Base-by-base conservation (phyloP, 2,888 invertebrate species). In the Diloba caeruleocephala region DNA sequence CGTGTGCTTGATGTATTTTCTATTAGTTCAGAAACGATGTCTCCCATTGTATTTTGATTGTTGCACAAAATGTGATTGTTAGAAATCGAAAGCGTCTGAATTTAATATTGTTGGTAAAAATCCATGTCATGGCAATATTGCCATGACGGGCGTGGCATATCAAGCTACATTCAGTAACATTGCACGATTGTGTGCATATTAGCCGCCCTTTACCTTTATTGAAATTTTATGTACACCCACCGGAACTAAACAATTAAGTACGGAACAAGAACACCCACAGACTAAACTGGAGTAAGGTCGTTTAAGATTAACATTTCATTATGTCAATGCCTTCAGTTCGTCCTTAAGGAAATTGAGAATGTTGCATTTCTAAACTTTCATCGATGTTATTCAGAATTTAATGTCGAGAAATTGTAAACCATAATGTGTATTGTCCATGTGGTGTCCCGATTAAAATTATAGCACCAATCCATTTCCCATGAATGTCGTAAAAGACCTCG, bases 281-380 rank as follows among this genome's bases (percentile, higher is more conserved):
- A 73, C 74, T 78, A 74, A 85, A 84, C 79, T 85, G 74, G 88
- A 79, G 81, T 88, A 86, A 88, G 89, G 89, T 77, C 85, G 79
- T 62, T 68, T 63, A 62, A 39, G 70, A 85, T 88, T 83, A 82
- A 71, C 83, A 88, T 84, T 78, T 76, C 76, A 81, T 82, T 84
- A 75, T 38, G 41, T 49, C 58, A 61, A 67, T 67, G 67, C 36
- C 58, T 60, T 53, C n/a, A 12, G 29, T 44, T 48, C 63, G 73
- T 73, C 71, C 63, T 70, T 63, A 59, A 55, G 42, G 57, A 53
- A 50, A 64, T 42, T 26, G 38, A 54, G 37, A 59, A 62, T 39
- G 36, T 44, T 48, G n/a, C 19, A 14, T 36, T 36, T 37, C 26
- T 38, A 38, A 21, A 5, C 21, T 7, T 7, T 21, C 21, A 7